phyloP scores from a whole-genome alignment of 1,140 invertebrate genomes.

The Drosophila erecta region DNA sequence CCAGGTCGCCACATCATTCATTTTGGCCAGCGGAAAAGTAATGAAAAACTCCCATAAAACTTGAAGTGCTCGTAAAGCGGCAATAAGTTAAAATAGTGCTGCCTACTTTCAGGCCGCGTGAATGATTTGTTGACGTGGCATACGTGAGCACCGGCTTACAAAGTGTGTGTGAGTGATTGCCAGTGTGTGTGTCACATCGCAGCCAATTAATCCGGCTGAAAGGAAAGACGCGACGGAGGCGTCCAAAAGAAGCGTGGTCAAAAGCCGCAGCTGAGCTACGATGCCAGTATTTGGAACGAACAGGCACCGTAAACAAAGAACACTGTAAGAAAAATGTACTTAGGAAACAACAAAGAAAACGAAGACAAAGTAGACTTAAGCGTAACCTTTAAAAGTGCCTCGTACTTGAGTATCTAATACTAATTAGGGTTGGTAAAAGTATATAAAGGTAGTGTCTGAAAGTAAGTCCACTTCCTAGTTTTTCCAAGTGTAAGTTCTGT shows the following conservation, averaged over 20 bases:
- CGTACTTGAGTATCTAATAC: no score
- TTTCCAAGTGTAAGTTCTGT: constrained; percentile 4
- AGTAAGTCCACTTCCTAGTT: no score
- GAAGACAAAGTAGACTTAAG: background rate
- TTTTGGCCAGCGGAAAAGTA: constrained; percentile 34
- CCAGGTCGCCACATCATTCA: constrained; percentile 43
- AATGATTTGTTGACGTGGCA: constrained; percentile 50
- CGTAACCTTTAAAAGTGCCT: background rate
- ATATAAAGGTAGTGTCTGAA: no score
- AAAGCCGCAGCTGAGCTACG: constrained; percentile 40
- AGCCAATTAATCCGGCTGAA: constrained; percentile 70
- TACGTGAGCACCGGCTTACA: constrained; percentile 5
- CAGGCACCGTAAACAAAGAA: constrained; percentile 12
- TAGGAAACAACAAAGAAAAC: no score
- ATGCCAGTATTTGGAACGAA: constrained; percentile 16
- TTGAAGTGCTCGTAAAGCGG: constrained; percentile 41
- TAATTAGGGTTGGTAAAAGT: no score
- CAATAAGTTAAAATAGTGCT: constrained; percentile 30
- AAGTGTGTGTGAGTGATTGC: background rate
- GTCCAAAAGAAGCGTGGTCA: constrained; percentile 34
- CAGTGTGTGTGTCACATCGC: constrained; percentile 56
- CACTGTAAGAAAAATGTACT: background rate
- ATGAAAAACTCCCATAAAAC: constrained; percentile 55
- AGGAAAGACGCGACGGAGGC: constrained; percentile 40
- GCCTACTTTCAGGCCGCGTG: constrained; percentile 22